These are phyloP conservation scores for Kryptolebias ocellatus DNA, from an alignment of 2,797 vertebrate genomes.

Conservation along the genomic window DNA sequence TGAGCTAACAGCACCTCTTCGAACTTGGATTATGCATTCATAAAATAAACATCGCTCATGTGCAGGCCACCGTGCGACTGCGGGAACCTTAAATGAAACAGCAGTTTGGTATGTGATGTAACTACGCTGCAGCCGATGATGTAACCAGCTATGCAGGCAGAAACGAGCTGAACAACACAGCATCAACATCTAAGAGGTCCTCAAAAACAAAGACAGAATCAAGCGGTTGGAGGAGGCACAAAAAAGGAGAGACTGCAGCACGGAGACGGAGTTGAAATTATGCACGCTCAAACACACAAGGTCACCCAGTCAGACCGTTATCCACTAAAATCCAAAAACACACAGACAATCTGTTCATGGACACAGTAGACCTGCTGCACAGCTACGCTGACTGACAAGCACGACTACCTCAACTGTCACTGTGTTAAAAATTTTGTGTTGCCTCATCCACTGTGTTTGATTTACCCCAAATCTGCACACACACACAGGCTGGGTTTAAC, in stretches of 20 bases:
- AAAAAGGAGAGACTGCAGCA: neutral
- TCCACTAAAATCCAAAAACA: neutral
- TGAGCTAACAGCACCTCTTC: neutral
- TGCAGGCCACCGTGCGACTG: constrained; percentile 1
- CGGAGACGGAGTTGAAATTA: neutral
- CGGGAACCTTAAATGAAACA: constrained; percentile 29
- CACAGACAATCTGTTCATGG: neutral
- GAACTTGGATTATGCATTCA: constrained; percentile 2
- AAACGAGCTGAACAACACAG: constrained; percentile 33
- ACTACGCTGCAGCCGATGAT: constrained; percentile 64
- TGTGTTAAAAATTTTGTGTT: neutral
- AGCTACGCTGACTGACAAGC: constrained; percentile 3
- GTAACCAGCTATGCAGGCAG: constrained; percentile 57
- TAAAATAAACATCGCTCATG: constrained; percentile 7
- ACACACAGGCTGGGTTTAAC: neutral
- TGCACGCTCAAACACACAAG: constrained; percentile 3
- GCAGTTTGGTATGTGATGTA: constrained; percentile 58
- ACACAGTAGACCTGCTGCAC: constrained; percentile 1
- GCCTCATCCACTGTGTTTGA: too few species aligned
- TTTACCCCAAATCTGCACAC: neutral
- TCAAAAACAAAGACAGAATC: constrained; percentile 2
- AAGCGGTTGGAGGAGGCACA: neutral
- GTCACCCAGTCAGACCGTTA: constrained; percentile 5
- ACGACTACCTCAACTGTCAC: neutral
- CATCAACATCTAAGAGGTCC: constrained; percentile 16